These are phyloP conservation scores for Gnatocerus cornutus DNA, from an alignment of 2,888 invertebrate genomes.

Conservation along the genomic window DNA sequence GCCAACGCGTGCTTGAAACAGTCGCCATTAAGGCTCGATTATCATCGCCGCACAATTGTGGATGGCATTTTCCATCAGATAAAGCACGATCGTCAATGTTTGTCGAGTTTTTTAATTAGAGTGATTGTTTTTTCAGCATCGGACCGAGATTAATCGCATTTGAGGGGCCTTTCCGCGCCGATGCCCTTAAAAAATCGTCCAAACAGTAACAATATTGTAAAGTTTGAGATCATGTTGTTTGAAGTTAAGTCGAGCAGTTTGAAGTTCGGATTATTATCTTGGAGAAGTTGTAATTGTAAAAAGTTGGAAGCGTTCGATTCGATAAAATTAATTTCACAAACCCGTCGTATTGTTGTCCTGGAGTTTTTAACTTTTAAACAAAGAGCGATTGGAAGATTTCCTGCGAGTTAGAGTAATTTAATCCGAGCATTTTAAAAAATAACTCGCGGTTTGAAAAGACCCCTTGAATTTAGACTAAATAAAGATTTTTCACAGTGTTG, in stretches of 20 bases:
- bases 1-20: background rate
- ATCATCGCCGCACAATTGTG: background rate
- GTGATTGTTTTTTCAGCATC: slow-evolving; percentile 30
- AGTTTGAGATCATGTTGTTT: slow-evolving; percentile 41
- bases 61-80: slow-evolving; percentile 8
- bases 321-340: slow-evolving; percentile 35
- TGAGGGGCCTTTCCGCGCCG: slow-evolving; percentile 1
- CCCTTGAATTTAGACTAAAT: background rate
- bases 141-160: slow-evolving; percentile 17
- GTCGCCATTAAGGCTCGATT: background rate
- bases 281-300: slow-evolving; percentile 41
- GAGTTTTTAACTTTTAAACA: slow-evolving; percentile 33
- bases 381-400: slow-evolving; percentile 11
- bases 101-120: slow-evolving; percentile 31
- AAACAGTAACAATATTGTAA: slow-evolving; percentile 39
- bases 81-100: slow-evolving; percentile 10
- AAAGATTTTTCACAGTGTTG: background rate
- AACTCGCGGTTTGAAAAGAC: background rate
- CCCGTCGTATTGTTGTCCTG: slow-evolving; percentile 7
- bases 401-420: slow-evolving; percentile 8
- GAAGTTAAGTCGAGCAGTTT: slow-evolving; percentile 38
- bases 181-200: slow-evolving; percentile 8
- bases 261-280: slow-evolving; percentile 40
- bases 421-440: background rate
- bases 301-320: slow-evolving; percentile 41